Evolutionary conservation across 2,113 vertebrate genomes (phyloP), one percentile per base, ranked within the genome.

Genomic region (Limanda limanda): DNA sequence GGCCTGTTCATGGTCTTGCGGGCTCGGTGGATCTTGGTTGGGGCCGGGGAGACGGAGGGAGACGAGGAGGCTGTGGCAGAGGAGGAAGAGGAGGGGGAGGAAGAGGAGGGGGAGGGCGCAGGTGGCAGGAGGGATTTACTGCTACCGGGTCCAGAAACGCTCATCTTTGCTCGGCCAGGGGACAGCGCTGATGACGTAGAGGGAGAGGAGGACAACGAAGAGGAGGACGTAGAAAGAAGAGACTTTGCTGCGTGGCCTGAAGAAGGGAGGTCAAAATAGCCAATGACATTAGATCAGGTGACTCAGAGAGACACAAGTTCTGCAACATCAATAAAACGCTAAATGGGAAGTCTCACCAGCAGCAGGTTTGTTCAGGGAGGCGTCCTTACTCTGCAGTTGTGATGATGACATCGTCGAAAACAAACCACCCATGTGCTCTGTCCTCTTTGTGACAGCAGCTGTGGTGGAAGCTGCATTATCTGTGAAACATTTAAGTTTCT

Each of bases 1-100:
- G 95, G 95, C 66, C 96, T 95, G 81, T 95, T 95, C 95, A 97
- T 97, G 70, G 97, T 97, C 87, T 97, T 97, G 45, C 97, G 93
- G 0, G 97, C 96, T 4, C 96, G 86, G 81, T 97, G 97, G 76
- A 97, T 92, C 87, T 96, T 97, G 40, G 94, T 91, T 23, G 92
- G 79, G 2, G 90, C 87, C 23, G 84, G 68, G 0, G 89, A 91
- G 31, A 88, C 74, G 3, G 94, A 85, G 0, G 93, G 89, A 8
- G 92, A 81, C 42, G 93, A 77, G 85, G 93, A 92, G 79, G 88
- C 81, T 78, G 88, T 72, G 74, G 92, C 92, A 90, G 93, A 92
- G 76, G 88, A 91, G 1, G 94, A 94, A n/a, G 51, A 54, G 14
- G 51, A 54, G 20, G 51, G n/a, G 70, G 95, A 88, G 84, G 91